A percentile compares a stretch with the other conserved stretches of the same genome.
Evolutionary conservation across 2,888 invertebrate genomes (phyloP).

Genomic region (Escarpia spicata): DNA sequence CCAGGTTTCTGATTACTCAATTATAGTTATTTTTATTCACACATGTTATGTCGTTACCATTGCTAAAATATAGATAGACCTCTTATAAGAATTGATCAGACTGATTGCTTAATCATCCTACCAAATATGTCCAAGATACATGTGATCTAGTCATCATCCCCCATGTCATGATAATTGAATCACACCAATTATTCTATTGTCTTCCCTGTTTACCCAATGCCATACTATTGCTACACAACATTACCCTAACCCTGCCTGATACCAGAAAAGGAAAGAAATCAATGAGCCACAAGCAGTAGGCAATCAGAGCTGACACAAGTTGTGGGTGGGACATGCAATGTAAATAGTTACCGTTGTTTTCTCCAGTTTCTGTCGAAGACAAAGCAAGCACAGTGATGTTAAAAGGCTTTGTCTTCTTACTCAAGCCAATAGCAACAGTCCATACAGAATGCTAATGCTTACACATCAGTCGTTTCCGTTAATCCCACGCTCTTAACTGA

Average conservation of each 20-base stretch:
- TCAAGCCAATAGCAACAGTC: neutral
- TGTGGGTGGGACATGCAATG: neutral
- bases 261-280: neutral
- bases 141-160: neutral
- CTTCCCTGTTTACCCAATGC: neutral
- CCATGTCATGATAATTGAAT: neutral
- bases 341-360: neutral
- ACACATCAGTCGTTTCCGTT: too few species aligned
- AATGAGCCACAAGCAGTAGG: neutral
- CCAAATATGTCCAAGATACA: neutral
- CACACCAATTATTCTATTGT: neutral
- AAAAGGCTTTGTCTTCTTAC: neutral
- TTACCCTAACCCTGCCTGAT: neutral
- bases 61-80: too few species aligned
- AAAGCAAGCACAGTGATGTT: neutral
- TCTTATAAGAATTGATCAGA: neutral
- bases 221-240: neutral
- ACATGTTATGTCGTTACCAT: neutral
- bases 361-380: neutral
- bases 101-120: neutral
- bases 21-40: neutral
- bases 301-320: neutral
- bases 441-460: neutral
- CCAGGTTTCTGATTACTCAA: neutral
- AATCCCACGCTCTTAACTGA: too few species aligned